phyloP scores from a whole-genome alignment of 2,888 invertebrate genomes.

The Eurytoma californica region DNA sequence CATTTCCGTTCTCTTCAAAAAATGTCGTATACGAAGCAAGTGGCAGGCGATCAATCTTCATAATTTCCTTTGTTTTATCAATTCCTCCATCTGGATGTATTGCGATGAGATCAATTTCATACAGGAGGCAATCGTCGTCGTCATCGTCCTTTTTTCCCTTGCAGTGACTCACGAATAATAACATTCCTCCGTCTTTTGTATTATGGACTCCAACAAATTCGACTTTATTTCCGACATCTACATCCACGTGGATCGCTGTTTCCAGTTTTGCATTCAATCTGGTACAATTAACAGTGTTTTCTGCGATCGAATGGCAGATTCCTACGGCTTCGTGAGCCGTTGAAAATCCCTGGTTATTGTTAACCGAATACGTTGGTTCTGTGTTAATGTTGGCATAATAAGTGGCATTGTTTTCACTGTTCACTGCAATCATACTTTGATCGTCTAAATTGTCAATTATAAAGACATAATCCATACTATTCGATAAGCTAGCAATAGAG shows the following conservation, averaged over 20 bases:
- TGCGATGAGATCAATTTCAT: neutral
- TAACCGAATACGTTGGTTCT: too few species aligned
- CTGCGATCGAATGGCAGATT: too few species aligned
- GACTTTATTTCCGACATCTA: neutral
- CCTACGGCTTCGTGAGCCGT: too few species aligned
- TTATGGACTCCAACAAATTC: neutral
- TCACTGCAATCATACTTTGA: too few species aligned
- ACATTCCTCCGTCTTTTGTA: constrained; percentile 1
- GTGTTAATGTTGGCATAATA: too few species aligned
- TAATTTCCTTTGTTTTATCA: neutral
- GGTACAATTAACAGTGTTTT: neutral
- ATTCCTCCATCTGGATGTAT: neutral
- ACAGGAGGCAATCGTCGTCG: neutral
- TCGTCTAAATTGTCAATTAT: neutral
- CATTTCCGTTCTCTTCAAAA: neutral
- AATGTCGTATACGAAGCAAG: neutral
- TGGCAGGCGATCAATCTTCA: neutral
- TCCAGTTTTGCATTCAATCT: neutral
- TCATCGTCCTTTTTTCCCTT: neutral
- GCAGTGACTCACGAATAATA: neutral
- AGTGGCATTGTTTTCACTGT: too few species aligned
- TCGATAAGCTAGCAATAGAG: neutral
- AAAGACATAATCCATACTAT: neutral
- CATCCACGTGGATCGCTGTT: neutral
- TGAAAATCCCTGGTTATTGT: too few species aligned